Evolutionary conservation across 2,797 vertebrate species (phyloP).

Genomic region (Spea hammondii): DNA sequence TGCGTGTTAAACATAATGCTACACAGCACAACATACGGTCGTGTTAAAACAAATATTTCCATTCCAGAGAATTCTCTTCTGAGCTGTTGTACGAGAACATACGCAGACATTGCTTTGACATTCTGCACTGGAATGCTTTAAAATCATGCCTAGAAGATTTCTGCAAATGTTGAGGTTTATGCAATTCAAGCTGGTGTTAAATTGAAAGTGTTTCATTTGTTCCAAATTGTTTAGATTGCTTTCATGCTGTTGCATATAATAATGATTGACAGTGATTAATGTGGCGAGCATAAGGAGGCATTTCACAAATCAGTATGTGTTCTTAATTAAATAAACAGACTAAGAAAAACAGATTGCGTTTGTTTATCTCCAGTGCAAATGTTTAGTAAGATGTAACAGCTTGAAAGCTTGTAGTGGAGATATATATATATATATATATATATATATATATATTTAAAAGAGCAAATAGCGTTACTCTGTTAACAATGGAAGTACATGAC

Average conservation of each 20-base stretch:
- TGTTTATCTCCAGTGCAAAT: constrained; percentile 8
- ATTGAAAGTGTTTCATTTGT: constrained; percentile 25
- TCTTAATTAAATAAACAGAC: constrained; percentile 34
- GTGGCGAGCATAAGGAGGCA: constrained; percentile 9
- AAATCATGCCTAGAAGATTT: constrained; percentile 19
- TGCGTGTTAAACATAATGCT: background rate
- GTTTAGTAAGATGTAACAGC: background rate
- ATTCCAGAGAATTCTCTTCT: background rate
- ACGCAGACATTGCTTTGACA: constrained; percentile 21
- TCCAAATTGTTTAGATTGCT: constrained; percentile 31
- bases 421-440: too few species aligned
- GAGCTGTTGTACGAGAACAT: constrained; percentile 10
- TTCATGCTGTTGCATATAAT: constrained; percentile 21
- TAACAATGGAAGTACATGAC: too few species aligned
- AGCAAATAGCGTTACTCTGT: too few species aligned
- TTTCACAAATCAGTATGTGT: constrained; percentile 16
- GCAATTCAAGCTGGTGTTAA: constrained; percentile 25
- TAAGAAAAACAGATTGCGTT: constrained; percentile 15
- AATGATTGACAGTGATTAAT: constrained; percentile 34
- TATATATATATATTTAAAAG: too few species aligned
- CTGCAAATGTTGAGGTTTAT: constrained; percentile 16
- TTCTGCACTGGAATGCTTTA: constrained; percentile 11
- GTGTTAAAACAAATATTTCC: background rate
- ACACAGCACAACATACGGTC: background rate
- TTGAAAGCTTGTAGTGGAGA: too few species aligned